phyloP scores from a whole-genome alignment of 2,888 invertebrate genomes.

The Boloria selene region DNA sequence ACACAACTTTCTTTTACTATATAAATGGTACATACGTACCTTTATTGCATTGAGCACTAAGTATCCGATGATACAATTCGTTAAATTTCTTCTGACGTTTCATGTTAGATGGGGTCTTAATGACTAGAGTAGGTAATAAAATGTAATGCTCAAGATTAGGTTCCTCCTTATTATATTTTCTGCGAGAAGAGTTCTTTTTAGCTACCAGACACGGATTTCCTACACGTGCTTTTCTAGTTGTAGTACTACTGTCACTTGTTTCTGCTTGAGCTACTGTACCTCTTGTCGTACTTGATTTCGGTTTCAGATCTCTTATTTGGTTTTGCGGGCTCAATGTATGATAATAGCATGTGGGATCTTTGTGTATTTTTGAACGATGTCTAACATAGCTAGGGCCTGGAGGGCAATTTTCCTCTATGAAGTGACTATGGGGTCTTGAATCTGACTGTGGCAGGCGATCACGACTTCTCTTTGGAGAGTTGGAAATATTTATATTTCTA shows the following conservation, averaged over 20 bases:
- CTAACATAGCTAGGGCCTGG: conserved; percentile 66
- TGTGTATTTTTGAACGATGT: conserved; percentile 48
- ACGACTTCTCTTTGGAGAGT: conserved; percentile 54
- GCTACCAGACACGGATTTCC: conserved; percentile 62
- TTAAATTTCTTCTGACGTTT: conserved; percentile 74
- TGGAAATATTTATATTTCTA: conserved; percentile 48
- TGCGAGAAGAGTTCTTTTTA: conserved; percentile 61
- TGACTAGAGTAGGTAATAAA: conserved; percentile 69
- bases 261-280: conserved; percentile 40
- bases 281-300: background rate
- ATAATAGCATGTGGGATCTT: conserved; percentile 66
- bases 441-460: conserved; percentile 54
- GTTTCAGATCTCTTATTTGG: conserved; percentile 40
- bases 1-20: too few species aligned
- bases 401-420: conserved; percentile 54
- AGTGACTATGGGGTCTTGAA: conserved; percentile 46
- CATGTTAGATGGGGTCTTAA: conserved; percentile 72
- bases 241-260: conserved; percentile 57
- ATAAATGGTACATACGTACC: conserved; percentile 53
- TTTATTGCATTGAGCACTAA: conserved; percentile 61
- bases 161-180: conserved; percentile 56
- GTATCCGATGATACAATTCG: conserved; percentile 71
- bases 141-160: conserved; percentile 72
- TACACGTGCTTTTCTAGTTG: conserved; percentile 46
- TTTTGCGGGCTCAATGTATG: conserved; percentile 54